These are phyloP conservation scores for Prionace glauca DNA, from an alignment of 2,797 vertebrate species.

Conservation along the genomic window DNA sequence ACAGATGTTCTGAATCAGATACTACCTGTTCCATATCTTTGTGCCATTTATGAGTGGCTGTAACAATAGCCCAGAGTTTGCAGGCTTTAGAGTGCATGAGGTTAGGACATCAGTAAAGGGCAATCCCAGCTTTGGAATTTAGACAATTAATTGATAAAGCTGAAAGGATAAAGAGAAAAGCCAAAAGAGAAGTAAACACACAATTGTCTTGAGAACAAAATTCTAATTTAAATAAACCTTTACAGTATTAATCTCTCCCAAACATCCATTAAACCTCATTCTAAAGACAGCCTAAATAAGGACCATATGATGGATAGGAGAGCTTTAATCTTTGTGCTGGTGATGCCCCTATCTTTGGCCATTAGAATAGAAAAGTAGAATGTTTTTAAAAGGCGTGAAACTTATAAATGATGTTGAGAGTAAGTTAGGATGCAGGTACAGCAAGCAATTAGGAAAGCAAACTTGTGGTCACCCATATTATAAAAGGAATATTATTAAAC, in stretches of 20 bases:
- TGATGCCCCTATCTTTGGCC: not conserved
- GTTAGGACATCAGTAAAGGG: not conserved
- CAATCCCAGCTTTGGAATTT: not conserved
- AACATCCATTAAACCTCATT: not conserved
- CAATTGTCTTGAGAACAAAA: not conserved
- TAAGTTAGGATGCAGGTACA: no score
- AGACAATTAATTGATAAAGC: not conserved
- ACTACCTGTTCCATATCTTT: not conserved
- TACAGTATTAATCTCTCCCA: not conserved
- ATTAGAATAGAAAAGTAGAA: no score
- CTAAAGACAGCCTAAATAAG: not conserved
- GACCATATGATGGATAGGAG: not conserved
- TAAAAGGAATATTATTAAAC: no score
- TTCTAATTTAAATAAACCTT: not conserved
- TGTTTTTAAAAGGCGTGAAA: no score
- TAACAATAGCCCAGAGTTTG: not conserved
- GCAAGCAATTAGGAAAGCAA: no score
- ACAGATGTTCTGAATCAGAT: not conserved
- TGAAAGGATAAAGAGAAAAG: not conserved
- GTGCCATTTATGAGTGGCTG: not conserved
- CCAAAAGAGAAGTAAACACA: not conserved
- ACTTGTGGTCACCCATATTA: no score
- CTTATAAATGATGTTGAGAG: no score
- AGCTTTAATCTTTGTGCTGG: not conserved
- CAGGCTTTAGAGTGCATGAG: not conserved